Evolutionary conservation across 2,888 invertebrate genomes (phyloP).

Genomic region (Salticus scenicus): DNA sequence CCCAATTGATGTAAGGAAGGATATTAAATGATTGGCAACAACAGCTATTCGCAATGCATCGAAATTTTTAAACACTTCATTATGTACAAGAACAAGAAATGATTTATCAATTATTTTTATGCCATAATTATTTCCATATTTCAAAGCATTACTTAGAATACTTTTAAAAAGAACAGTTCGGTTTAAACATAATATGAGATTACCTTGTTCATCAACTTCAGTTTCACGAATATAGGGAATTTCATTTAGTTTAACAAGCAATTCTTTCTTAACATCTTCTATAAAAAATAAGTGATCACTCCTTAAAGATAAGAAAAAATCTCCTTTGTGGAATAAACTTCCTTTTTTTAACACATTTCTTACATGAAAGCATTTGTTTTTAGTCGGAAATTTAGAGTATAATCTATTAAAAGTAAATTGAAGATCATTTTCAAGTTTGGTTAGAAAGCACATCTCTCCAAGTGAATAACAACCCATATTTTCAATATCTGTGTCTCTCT

Average conservation of each 20-base stretch:
- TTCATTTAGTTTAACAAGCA: constrained; percentile 23
- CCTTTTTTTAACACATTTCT: constrained; percentile 30
- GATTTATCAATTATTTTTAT: constrained; percentile 25
- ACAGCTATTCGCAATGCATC: constrained; percentile 21
- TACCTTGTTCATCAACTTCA: constrained; percentile 30
- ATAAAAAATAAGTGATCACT: neutral
- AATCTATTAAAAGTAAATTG: constrained; percentile 32
- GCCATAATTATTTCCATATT: constrained; percentile 23
- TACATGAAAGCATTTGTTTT: neutral
- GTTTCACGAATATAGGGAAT: constrained; percentile 12
- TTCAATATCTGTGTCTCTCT: too few relatives aligned
- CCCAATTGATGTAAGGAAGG: constrained; percentile 21
- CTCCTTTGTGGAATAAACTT: constrained; percentile 39
- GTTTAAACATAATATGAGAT: constrained; percentile 27
- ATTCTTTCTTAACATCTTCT: constrained; percentile 4
- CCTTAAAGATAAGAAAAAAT: constrained; percentile 42
- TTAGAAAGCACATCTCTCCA: constrained; percentile 23
- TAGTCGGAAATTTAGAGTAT: neutral
- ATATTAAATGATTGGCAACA: constrained; percentile 37
- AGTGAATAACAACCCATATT: neutral
- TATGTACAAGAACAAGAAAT: constrained; percentile 25
- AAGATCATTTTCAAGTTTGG: constrained; percentile 41
- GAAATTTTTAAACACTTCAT: constrained; percentile 7
- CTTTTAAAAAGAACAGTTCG: constrained; percentile 26
- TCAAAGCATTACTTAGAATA: constrained; percentile 10